Base-by-base conservation (phyloP, 2,113 vertebrate species). In the Hypocryptadius cinnamomeus region DNA sequence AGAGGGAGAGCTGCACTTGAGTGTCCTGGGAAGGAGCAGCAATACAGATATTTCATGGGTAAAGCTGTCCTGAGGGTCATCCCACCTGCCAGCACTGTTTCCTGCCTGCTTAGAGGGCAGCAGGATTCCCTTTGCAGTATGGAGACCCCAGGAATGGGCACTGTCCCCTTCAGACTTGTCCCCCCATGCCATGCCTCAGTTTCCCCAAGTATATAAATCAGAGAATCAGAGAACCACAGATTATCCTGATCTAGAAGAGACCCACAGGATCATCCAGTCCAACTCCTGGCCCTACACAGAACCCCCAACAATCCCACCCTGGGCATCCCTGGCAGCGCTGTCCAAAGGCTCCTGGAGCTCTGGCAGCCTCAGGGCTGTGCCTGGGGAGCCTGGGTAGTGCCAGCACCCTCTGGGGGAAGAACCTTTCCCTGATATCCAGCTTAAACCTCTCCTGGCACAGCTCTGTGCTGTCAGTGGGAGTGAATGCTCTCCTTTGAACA, bases 281-380 rank as follows among this genome's bases (percentile, higher is more conserved):
- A 9, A 0, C 16, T 0, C 30, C 21, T 39, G 57, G 3, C 10
- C 33, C 44, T 39, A 28, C 33, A 2, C 61, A 74, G 53, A 47
- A 11, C 2, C 13, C 19, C 25, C 54, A 19, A 15, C 8, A 69
- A 8, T 0, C 40, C 53, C 70, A 40, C 24, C 47, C 25, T 47
- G 39, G 0, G 2, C 37, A 51, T 13, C 53, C n/a, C 25, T 47
- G 30, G 8, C 2, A 57, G 44, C 0, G 0, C 0, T 72, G 18
- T 8, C 57, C 57, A 27, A 79, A 5, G 0, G 0, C n/a, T 40
- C 54, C 40, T 54, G 47, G 10, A 82, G 79, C 63, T 76, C 40
- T 82, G 78, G 53, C 53, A 89, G 86, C 66, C 66, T 88, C 10
- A 4, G 61, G 40, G 61, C 69, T 0, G 17, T 21, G 87, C 4